phyloP scores from a whole-genome alignment of 2,797 vertebrate species.

The Lacerta viridis region DNA sequence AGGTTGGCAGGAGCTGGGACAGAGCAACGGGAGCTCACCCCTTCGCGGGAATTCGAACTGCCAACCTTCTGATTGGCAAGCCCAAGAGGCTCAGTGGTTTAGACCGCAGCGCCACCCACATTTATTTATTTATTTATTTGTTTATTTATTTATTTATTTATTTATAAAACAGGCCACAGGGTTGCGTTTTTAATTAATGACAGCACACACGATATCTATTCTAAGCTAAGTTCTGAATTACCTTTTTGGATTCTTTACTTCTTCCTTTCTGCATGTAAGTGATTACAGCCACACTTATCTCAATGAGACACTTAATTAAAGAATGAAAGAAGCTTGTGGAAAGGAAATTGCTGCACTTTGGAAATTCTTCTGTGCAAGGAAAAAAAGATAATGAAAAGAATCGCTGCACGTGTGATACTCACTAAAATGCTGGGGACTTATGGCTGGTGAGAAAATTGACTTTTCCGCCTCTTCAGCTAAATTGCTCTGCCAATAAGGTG shows the following conservation, averaged over 20 bases:
- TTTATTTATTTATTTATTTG: too few species aligned
- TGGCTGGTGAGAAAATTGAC: not conserved
- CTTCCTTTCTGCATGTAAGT: conserved; percentile 19
- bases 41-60: fast-evolving
- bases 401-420: not conserved
- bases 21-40: too few species aligned
- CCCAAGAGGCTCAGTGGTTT: too few species aligned
- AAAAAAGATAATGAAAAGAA: conserved; percentile 11
- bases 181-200: not conserved
- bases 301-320: conserved; percentile 47
- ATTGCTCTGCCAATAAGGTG: conserved; percentile 23
- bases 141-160: too few species aligned
- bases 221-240: conserved; percentile 4
- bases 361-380: conserved; percentile 1
- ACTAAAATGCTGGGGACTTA: not conserved
- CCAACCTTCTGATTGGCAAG: too few species aligned
- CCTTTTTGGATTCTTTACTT: conserved; percentile 14
- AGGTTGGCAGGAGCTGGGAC: too few species aligned
- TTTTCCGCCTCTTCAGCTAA: not conserved
- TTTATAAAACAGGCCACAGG: not conserved
- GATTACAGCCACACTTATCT: conserved; percentile 39
- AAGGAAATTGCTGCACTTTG: conserved; percentile 32
- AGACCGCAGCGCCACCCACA: too few species aligned
- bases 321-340: conserved; percentile 22
- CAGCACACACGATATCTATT: not conserved